A percentile compares a stretch with the other conserved stretches of the same genome.
These are phyloP conservation scores for Panopea generosa DNA, from an alignment of 2,888 invertebrate species.

Conservation along the genomic window DNA sequence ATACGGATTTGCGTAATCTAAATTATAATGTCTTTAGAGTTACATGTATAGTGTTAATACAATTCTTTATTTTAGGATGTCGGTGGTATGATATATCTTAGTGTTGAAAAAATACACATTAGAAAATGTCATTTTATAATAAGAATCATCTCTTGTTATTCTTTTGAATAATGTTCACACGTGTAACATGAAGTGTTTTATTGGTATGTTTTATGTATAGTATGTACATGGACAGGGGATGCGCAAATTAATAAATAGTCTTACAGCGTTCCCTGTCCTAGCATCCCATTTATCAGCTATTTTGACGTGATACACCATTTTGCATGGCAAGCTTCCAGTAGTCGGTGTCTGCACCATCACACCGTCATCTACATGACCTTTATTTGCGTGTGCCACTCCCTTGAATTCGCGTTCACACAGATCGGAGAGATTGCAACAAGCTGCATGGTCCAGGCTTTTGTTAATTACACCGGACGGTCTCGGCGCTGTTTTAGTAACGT, in stretches of 20 bases:
- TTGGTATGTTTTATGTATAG: no score
- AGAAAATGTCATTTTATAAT: no score
- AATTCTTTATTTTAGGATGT: no score
- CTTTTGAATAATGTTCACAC: no score
- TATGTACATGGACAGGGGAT: no score
- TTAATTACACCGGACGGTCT: constrained; percentile 31
- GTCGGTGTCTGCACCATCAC: constrained; percentile 20
- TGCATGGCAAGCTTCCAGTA: constrained; percentile 28
- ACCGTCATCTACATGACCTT: constrained; percentile 21
- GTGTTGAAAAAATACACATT: no score
- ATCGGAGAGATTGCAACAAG: constrained; percentile 5
- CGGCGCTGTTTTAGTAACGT: constrained; percentile 34
- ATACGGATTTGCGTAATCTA: no score
- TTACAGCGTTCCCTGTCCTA: neutral
- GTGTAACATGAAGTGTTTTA: no score
- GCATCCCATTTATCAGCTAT: neutral
- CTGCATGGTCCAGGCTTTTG: constrained; percentile 5
- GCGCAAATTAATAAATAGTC: constrained; percentile 3
- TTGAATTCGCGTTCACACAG: constrained; percentile 24
- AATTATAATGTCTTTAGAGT: no score
- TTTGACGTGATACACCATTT: constrained; percentile 25
- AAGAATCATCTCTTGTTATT: no score
- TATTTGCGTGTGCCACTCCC: neutral
- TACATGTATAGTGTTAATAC: no score
- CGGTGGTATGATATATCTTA: no score